A percentile compares a stretch with the other conserved stretches of the same genome.
phyloP scores from a whole-genome alignment of 2,888 invertebrate genomes.

The Chaetogeoica ovagalla region DNA sequence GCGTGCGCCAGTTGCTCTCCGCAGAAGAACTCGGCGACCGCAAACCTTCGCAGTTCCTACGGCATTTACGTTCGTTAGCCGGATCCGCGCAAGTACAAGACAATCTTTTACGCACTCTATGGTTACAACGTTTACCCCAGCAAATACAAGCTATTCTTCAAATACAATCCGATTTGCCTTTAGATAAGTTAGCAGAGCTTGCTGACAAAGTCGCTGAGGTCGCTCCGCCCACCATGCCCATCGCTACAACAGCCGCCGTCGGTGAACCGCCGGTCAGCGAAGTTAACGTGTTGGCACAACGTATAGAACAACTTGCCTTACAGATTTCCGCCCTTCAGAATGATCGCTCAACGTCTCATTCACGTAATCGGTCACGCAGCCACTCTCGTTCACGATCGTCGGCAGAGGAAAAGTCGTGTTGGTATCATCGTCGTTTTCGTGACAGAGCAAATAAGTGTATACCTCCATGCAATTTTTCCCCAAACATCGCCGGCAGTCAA shows the following conservation, averaged over 20 bases:
- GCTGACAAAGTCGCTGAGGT: conserved; percentile 1
- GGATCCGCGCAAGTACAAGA: not conserved
- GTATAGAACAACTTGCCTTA: not conserved
- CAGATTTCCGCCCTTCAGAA: too few relatives aligned
- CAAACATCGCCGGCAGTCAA: too few relatives aligned
- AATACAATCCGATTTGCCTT: not conserved
- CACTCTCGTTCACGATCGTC: too few relatives aligned
- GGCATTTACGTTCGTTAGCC: not conserved
- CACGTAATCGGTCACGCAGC: too few relatives aligned
- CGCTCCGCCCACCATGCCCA: not conserved
- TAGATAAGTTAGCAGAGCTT: not conserved
- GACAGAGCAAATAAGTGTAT: too few relatives aligned
- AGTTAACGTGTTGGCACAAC: not conserved
- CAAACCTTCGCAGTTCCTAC: too few relatives aligned
- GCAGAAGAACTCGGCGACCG: too few relatives aligned
- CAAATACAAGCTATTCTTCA: not conserved
- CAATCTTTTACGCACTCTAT: not conserved
- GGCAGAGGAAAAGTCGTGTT: too few relatives aligned
- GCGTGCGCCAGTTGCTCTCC: too few relatives aligned
- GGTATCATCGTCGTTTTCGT: too few relatives aligned
- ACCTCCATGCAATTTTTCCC: too few relatives aligned
- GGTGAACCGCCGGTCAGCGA: not conserved
- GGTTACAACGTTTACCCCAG: not conserved
- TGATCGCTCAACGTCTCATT: too few relatives aligned
- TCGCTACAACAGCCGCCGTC: not conserved